These are phyloP conservation scores for Microplitis manilae DNA, from an alignment of 2,888 invertebrate genomes.

Conservation along the genomic window DNA sequence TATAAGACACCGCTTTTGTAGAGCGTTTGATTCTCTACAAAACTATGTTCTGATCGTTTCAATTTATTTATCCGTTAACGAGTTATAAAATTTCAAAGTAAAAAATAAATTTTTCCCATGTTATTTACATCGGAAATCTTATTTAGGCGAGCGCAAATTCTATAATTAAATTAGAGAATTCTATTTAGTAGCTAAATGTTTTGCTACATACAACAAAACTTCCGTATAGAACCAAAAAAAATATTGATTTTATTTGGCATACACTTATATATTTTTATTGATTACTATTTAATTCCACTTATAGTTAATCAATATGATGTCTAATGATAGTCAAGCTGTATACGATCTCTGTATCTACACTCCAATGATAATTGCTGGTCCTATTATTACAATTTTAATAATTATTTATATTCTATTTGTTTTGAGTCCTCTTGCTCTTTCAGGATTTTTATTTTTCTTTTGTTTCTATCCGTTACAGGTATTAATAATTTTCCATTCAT, in stretches of 20 bases:
- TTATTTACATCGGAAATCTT: too few relatives aligned
- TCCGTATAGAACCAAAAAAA: conserved; percentile 39
- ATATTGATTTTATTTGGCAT: conserved; percentile 26
- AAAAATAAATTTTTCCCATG: too few relatives aligned
- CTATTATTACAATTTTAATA: conserved; percentile 72
- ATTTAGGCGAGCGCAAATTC: too few relatives aligned
- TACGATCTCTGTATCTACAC: conserved; percentile 74
- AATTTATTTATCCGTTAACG: too few relatives aligned
- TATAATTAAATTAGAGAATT: too few relatives aligned
- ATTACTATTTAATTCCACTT: conserved; percentile 47
- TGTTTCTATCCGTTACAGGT: conserved; percentile 75
- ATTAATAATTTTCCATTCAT: conserved; percentile 63
- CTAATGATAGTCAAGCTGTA: conserved; percentile 74
- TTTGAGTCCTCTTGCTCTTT: conserved; percentile 73
- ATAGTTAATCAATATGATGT: conserved; percentile 75
- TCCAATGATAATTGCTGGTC: conserved; percentile 74
- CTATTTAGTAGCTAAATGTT: too few relatives aligned
- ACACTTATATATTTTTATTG: background rate
- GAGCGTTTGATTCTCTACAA: too few relatives aligned
- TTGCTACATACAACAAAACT: too few relatives aligned
- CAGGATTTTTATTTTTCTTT: conserved; percentile 73
- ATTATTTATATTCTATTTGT: conserved; percentile 73
- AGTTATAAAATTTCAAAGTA: too few relatives aligned
- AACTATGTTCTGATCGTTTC: too few relatives aligned
- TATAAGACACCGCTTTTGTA: too few relatives aligned